A percentile compares a stretch with the other conserved stretches of the same genome.
Conservation (phyloP, 2,797 vertebrate genomes). For the Propithecus deckenii region DNA sequence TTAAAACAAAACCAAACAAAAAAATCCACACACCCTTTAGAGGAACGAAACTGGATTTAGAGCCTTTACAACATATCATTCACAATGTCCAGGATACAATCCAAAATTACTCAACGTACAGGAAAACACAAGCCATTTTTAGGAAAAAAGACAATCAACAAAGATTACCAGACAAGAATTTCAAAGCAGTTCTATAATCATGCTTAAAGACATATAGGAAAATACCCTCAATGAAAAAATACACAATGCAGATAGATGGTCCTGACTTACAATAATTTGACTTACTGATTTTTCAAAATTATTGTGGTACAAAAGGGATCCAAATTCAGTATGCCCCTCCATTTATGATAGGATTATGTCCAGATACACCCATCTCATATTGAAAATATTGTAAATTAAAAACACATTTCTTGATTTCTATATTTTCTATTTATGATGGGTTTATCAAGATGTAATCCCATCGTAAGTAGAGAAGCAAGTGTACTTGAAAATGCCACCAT, state of each 20-base stretch:
- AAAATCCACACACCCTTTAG: background rate
- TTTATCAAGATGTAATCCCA: background rate
- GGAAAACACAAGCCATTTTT: background rate
- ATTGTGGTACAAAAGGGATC: background rate
- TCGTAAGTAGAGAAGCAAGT: background rate
- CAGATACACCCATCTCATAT: background rate
- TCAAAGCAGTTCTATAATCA: background rate
- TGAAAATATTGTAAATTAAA: background rate
- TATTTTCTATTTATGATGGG: background rate
- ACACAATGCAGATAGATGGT: background rate
- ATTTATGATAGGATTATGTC: background rate
- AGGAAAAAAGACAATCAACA: background rate
- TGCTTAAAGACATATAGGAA: background rate
- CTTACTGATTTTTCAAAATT: background rate
- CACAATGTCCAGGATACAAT: background rate
- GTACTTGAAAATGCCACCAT: slow-evolving; percentile 8
- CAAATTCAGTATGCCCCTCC: background rate
- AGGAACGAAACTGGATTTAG: background rate
- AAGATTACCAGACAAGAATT: background rate
- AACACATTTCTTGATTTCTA: background rate
- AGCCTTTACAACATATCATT: background rate
- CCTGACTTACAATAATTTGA: background rate
- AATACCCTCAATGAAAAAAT: background rate
- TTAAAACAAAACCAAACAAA: background rate
- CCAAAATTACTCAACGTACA: background rate